Evolutionary conservation across 1,140 invertebrate species (phyloP).

Genomic region (Coboldia fuscipes): DNA sequence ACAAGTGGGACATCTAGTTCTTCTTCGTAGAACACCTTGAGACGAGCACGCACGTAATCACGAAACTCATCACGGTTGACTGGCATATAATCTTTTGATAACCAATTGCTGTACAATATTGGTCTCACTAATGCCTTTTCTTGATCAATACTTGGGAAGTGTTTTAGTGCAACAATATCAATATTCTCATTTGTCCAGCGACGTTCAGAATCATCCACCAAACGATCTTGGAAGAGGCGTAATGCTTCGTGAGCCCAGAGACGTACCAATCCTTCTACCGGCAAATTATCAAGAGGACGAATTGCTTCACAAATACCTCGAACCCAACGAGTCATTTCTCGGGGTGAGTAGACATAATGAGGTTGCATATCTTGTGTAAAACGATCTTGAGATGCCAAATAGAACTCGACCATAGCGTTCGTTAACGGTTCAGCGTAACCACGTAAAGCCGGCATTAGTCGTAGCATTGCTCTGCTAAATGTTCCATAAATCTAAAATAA

Average conservation of each 20-base stretch:
- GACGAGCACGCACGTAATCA: conserved; percentile 89
- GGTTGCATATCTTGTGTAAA: conserved; percentile 99
- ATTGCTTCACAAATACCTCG: conserved; percentile 98
- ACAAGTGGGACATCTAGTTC: conserved; percentile 96
- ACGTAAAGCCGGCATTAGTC: conserved; percentile 71
- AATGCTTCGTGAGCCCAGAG: conserved; percentile 98
- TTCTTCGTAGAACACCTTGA: conserved; percentile 99
- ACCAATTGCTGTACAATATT: conserved; percentile 89
- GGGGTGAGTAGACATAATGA: conserved; percentile 98
- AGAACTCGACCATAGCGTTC: conserved; percentile 98
- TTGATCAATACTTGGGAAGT: conserved; percentile 80
- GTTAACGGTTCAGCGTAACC: conserved; percentile 92
- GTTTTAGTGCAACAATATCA: conserved; percentile 78
- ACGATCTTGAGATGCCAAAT: conserved; percentile 85
- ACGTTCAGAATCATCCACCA: conserved; percentile 88
- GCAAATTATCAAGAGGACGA: conserved; percentile 71
- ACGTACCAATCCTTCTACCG: conserved; percentile 84
- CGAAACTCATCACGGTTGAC: conserved; percentile 86
- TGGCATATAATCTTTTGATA: conserved; percentile 95
- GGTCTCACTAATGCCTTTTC: conserved; percentile 73
- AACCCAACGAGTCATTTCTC: conserved; percentile 99
- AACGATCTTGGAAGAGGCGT: conserved; percentile 85
- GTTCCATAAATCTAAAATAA: conserved; percentile 95
- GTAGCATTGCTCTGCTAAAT: conserved; percentile 91
- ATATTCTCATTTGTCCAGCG: conserved; percentile 98